A percentile compares a stretch with the other conserved stretches of the same genome.
phyloP scores from a whole-genome alignment of 1,140 invertebrate genomes.

The Drosophila sulfurigaster region DNA sequence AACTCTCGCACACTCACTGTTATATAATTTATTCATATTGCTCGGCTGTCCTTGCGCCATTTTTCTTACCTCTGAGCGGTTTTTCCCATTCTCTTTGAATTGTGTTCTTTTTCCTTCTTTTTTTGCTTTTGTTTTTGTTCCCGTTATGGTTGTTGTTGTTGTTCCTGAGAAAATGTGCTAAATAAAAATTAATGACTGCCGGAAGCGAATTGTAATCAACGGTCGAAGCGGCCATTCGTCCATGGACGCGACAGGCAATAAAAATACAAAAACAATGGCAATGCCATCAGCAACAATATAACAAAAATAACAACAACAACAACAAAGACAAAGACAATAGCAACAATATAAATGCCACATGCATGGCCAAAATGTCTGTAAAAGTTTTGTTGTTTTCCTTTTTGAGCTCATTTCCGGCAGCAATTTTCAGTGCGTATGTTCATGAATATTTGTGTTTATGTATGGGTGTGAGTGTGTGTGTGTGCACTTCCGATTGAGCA shows the following conservation, averaged over 20 bases:
- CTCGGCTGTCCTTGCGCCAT: conserved; percentile 55
- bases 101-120: conserved; percentile 10
- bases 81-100: conserved; percentile 32
- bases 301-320: conserved; percentile 38
- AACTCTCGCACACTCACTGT: neutral
- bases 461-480: neutral
- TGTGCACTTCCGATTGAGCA: conserved; percentile 12
- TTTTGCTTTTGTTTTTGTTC: conserved; percentile 1
- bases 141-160: neutral
- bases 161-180: conserved; percentile 65
- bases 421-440: conserved; percentile 38
- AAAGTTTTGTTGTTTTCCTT: conserved; percentile 14
- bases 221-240: conserved; percentile 38
- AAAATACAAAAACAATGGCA: conserved; percentile 43
- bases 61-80: conserved; percentile 62
- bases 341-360: conserved; percentile 29
- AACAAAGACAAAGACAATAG: conserved; percentile 1
- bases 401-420: conserved; percentile 56
- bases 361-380: conserved; percentile 28
- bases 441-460: no score
- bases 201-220: conserved; percentile 79
- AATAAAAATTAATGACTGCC: conserved; percentile 81
- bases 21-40: conserved; percentile 76
- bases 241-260: conserved; percentile 48
- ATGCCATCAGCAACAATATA: conserved; percentile 17